Base-by-base conservation (phyloP, 2,797 vertebrate genomes). In the Smutsia temminckii region DNA sequence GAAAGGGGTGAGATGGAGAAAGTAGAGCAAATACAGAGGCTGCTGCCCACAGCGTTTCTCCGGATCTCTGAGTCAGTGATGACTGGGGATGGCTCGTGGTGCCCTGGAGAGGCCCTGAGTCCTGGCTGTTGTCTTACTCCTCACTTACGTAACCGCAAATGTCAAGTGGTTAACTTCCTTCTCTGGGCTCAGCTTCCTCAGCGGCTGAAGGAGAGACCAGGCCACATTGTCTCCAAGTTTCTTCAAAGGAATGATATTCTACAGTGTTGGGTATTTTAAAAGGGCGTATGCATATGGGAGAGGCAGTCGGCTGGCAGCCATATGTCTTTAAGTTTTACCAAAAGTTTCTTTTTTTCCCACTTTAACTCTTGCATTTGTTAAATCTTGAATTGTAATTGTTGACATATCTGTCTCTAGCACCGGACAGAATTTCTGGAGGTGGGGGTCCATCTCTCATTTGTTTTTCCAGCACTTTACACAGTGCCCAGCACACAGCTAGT, bases 71-170 rank as follows among this genome's bases (percentile, higher is more conserved):
- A 32, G 61, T 42, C 49, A 2, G 6, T 53, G 37, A 53, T 10
- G n/a, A n/a, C 14, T 32, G 20, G 12, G 18, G 3, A 27, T 53
- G 51, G 13, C 6, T 1, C 37, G 21, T n/a, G 7, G 46, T 20
- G 27, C 77, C 37, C 13, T 27, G 23, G 16, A 55, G 86, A 68
- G 32, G 0, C 18, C 17, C 17, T 0, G 8, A 21, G 0, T 85
- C 85, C 92, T 8, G 32, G 88, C 18, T 68, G 8, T 8, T 12
- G 0, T 1, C n/a, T 32, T 29, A 11, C 8, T 4, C 42, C 49
- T 75, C 9, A 42, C 10, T 21, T 37, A 40, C 40, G 7, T 40
- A 40, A 11, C 57, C 51, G 9, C 53, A 8, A 12, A 32, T 40
- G 25, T 32, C 42, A 1, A 49, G 21, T 20, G 55, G 14, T 5